Evolutionary conservation across 2,113 vertebrate genomes (phyloP), one percentile per base, ranked within the genome.

Genomic region (Rhea pennata): DNA sequence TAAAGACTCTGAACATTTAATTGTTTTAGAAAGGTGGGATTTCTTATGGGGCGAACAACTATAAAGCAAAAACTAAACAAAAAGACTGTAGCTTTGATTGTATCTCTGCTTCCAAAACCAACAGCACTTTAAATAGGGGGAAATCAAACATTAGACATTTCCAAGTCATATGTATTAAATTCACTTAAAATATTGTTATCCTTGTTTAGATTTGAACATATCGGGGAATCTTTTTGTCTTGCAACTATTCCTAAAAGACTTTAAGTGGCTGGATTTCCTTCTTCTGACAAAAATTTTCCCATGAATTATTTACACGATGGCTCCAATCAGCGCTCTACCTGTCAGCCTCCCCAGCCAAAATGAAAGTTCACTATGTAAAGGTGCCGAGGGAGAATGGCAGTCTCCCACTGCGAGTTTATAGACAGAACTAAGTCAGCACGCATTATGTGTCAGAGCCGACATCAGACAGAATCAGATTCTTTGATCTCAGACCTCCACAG

Each of bases 401-500:
- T 98, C 97, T 98, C 99, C 99, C 97, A 98, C 98, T 98, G 98
- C 29, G 98, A 97, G 98, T 98, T 98, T 97, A 97, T 98, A 98
- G 99, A 98, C 98, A 98, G 98, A 98, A 98, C 98, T 98, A 99
- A 99, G 99, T 99, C 99, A 99, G 99, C 98, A 99, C 97, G 98
- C 98, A 99, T 99, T 98, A 98, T 97, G 97, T 98, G 98, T 99
- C 98, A 99, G 98, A 97, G 98, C 98, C 98, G 67, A 99, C 99
- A 99, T 99, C 99, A 99, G 98, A 99, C 98, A 95, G 99, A 99
- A 99, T 98, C 98, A 98, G 97, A 97, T 98, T 98, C 99, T 99
- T 99, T 99, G 99, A 99, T 99, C 99, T 99, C 93, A 86, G 98
- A 98, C 98, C 98, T 99, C 99, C 98, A 98, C 98, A 99, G 99